Percentiles rank a stretch among this genome's conserved stretches.
phyloP scores from a whole-genome alignment of 1,140 invertebrate genomes.

The Megalopta genalis region DNA sequence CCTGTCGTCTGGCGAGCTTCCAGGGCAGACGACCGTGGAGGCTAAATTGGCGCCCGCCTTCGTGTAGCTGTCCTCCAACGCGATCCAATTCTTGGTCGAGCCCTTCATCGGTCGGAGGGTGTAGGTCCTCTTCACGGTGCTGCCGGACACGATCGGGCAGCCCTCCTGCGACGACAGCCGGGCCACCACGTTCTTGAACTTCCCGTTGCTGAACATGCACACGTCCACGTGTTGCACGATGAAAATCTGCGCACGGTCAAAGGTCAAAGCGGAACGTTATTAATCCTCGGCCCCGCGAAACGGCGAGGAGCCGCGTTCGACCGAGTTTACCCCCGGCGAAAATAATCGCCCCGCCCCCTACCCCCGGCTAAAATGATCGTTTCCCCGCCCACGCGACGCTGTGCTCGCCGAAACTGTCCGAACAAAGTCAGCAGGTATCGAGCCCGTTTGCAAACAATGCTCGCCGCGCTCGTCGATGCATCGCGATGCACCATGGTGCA shows the following conservation, averaged over 20 bases:
- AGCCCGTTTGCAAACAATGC: constrained; percentile 42
- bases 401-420: constrained; percentile 35
- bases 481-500: no score
- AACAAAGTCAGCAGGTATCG: constrained; percentile 43
- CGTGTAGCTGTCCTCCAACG: constrained; percentile 87
- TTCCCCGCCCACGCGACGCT: constrained; percentile 5
- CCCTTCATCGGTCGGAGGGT: constrained; percentile 86
- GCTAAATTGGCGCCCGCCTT: constrained; percentile 85
- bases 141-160: constrained; percentile 84
- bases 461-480: constrained; percentile 19
- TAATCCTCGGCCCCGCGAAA: no score
- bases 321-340: neutral
- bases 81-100: constrained; percentile 91
- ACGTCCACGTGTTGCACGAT: constrained; percentile 98
- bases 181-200: constrained; percentile 99
- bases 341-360: neutral
- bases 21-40: constrained; percentile 84
- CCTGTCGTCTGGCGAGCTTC: constrained; percentile 84
- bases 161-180: constrained; percentile 87
- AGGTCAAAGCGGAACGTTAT: neutral
- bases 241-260: constrained; percentile 82
- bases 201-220: constrained; percentile 99
- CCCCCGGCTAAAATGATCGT: neutral
- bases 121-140: constrained; percentile 83
- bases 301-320: neutral